Evolutionary conservation across 2,113 vertebrate genomes (phyloP).

Genomic region (Potamarius usumacintae): DNA sequence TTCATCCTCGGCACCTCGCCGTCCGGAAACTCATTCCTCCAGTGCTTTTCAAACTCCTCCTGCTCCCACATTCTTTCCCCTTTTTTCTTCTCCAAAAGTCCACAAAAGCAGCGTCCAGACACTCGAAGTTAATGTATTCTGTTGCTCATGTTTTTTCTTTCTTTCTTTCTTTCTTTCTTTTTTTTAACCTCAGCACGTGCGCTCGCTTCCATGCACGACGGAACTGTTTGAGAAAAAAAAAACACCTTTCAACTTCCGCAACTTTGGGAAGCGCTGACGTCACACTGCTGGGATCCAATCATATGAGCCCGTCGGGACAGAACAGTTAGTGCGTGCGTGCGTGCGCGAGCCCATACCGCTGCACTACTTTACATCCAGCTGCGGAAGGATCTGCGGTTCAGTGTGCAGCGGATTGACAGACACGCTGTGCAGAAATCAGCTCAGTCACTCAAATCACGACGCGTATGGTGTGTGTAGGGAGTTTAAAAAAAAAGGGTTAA

Average conservation of each 20-base stretch:
- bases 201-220: not conserved
- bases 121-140: not conserved
- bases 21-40: conserved; percentile 86
- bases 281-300: conserved; percentile 45
- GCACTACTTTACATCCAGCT: not conserved
- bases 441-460: too few relatives aligned
- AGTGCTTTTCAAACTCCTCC: conserved; percentile 83
- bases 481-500: too few relatives aligned
- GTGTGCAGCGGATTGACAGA: too few relatives aligned
- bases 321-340: not conserved
- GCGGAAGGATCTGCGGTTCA: not conserved
- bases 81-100: not conserved
- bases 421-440: too few relatives aligned
- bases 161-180: not conserved
- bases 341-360: too few relatives aligned
- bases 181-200: not conserved
- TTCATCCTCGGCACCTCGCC: conserved; percentile 78
- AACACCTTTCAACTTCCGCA: conserved; percentile 59
- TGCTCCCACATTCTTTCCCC: conserved; percentile 82
- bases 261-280: conserved; percentile 53
- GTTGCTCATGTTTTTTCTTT: not conserved
- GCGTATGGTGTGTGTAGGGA: too few relatives aligned
- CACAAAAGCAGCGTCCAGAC: not conserved
- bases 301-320: not conserved
- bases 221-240: conserved; percentile 20